Percentiles rank a stretch among this genome's conserved stretches.
Conservation (phyloP, 2,113 vertebrate genomes). For the Oriolus oriolus region DNA sequence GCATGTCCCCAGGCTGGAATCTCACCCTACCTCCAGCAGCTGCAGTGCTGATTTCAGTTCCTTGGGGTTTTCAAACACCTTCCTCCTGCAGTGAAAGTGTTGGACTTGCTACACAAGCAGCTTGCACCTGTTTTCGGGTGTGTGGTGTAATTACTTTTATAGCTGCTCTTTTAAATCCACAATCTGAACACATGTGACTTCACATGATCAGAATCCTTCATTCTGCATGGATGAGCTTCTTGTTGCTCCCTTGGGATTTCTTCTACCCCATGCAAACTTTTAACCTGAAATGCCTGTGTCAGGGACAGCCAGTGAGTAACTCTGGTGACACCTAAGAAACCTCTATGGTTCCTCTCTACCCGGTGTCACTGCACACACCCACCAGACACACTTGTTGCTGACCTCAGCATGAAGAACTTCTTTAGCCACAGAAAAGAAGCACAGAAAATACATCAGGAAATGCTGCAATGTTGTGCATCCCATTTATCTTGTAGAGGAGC, state of each 20-base stretch:
- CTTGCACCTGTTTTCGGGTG: not conserved
- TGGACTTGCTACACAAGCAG: not conserved
- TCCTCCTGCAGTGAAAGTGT: not conserved
- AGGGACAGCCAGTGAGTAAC: not conserved
- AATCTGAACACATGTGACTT: not conserved
- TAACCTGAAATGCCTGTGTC: not conserved
- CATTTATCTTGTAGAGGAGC: not conserved
- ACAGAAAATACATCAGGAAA: not conserved
- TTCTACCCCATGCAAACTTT: not conserved
- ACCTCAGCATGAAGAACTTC: not conserved
- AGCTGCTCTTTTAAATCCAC: not conserved
- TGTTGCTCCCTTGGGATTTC: not conserved
- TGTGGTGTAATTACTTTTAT: not conserved
- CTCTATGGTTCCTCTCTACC: not conserved
- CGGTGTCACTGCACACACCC: not conserved
- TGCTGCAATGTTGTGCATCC: not conserved
- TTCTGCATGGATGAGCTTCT: not conserved
- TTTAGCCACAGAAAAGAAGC: not conserved
- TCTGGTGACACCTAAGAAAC: not conserved
- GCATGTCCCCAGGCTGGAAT: not conserved
- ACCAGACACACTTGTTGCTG: not conserved
- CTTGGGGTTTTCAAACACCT: not conserved
- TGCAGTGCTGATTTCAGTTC: not conserved
- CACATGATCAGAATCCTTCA: not conserved
- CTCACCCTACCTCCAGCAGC: not conserved